Evolutionary conservation across 2,888 invertebrate genomes (phyloP).

Genomic region (Drosophila suboccidentalis): DNA sequence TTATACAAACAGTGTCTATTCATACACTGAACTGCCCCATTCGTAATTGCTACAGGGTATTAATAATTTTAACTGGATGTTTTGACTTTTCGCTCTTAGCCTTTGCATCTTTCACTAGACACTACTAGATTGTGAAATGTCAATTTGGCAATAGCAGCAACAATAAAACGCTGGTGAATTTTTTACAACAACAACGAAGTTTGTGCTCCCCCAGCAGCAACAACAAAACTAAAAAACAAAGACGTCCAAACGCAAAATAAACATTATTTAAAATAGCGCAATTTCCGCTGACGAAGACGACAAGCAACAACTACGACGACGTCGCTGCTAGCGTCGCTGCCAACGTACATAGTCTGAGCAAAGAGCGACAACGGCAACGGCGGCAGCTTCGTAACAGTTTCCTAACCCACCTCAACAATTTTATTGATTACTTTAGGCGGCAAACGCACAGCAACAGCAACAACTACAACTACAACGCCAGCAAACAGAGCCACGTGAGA

Average conservation of each 20-base stretch:
- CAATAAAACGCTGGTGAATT: slow-evolving; percentile 49
- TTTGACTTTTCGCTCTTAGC: slow-evolving; percentile 28
- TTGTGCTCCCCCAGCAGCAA: slow-evolving; percentile 43
- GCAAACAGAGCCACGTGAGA: slow-evolving; percentile 54
- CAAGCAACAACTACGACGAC: slow-evolving; percentile 26
- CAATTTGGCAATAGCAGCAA: slow-evolving; percentile 72
- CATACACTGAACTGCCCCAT: not conserved
- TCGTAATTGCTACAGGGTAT: not conserved
- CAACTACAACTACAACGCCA: slow-evolving; percentile 25
- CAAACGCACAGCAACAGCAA: slow-evolving; percentile 63
- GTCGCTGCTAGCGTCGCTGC: slow-evolving; percentile 36
- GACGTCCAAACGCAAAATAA: slow-evolving; percentile 72
- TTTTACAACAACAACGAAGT: slow-evolving; percentile 35
- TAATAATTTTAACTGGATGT: not conserved
- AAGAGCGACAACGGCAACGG: slow-evolving; percentile 32
- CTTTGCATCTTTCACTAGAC: slow-evolving; percentile 56
- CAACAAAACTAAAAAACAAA: slow-evolving; percentile 52
- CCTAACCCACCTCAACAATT: slow-evolving; percentile 86
- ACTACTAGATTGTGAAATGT: slow-evolving; percentile 71
- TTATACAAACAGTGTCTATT: not conserved
- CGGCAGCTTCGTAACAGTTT: slow-evolving; percentile 84
- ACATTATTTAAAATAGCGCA: slow-evolving; percentile 83
- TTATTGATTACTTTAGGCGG: slow-evolving; percentile 84
- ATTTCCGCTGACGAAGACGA: slow-evolving; percentile 75
- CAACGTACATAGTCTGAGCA: slow-evolving; percentile 43